Evolutionary conservation across 2,888 invertebrate species (phyloP), one percentile per base, ranked within the genome.

Genomic region (Lypha dubia): DNA sequence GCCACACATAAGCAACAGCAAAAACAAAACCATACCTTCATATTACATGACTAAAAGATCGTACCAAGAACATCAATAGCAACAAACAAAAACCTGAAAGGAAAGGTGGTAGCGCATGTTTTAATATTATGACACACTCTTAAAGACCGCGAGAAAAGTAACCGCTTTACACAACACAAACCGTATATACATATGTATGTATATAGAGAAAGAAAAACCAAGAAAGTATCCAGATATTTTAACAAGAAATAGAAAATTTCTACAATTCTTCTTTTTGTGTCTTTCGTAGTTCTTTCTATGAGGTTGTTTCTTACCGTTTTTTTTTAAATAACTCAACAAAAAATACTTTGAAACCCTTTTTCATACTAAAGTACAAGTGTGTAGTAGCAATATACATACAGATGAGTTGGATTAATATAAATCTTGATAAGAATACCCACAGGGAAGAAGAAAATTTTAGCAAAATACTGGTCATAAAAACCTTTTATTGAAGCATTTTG

Each of bases 41-140:
- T 44, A 28, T 77, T 62, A 77, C 68, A 77, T 74, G 46, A 73
- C 79, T 77, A 68, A 79, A 62, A 53, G 73, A 67, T 38, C 49
- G 49, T 49, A 73, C 46, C 49, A 63, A 63, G 63, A 79, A 38
- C 71, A 56, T 13, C 9, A 79, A 53, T 35, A 60, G 41, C n/a
- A 82, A 49, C 67, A 74, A n/a, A 51, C 15, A 53, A 71, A 71
- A 81, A 75, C 81, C 75, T 35, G 75, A 63, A 82, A 70, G 70
- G 75, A 76, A 81, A 82, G 75, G 81, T 76, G 81, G 81, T 82
- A 75, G 77, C 73, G 62, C 71, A 83, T 79, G 77, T 73, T 70
- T 70, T 70, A 44, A 70, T 67, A 51, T 58, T 82, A 79, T 77
- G 83, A 83, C 77, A 77, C 77, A 83, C 73, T 73, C 32, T 62